Base-by-base conservation (phyloP, 1,140 invertebrate species). In the Helicoverpa zea region DNA sequence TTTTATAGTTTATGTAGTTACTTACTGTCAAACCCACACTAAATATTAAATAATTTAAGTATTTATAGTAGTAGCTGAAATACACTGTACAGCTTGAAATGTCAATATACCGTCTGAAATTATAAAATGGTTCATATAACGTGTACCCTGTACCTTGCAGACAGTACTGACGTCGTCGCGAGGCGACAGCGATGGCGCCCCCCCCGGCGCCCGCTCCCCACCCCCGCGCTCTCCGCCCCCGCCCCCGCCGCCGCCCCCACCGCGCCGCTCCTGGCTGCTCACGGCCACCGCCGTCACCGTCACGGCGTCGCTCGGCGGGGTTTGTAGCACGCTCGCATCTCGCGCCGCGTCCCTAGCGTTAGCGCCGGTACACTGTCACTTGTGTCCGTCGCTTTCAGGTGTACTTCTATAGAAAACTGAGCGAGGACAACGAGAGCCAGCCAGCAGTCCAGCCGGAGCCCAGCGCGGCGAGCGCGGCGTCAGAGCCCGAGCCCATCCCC, bases 201-300 rank as follows among this genome's bases (percentile, higher is more conserved):
- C 52, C 1, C 52, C 78, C 23, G 23, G 51, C 77, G 73, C 66
- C 59, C 63, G 52, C 29, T 81, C 81, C 49, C 68, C 75, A 29
- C 43, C 75, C 52, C 77, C 79, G 76, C 79, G 49, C 29, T 54
- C 79, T 81, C 81, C 82, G 86, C 66, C 79, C 74, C 75, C 80
- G 82, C 59, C 82, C 74, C 58, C 49, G 52, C 30, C 13, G 74
- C 75, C 51, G 79, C 61, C 16, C 2, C 59, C 30, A 51, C 81
- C 68, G 66, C 87, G 79, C 29, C 82, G 75, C 63, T 78, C 84
- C 74, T 81, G 77, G 81, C 79, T n/a, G 70, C 74, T 14, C 58
- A 79, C 83, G 70, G 74, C 68, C 82, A 81, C 49, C 80, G 76
- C 79, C 86, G 54, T 49, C 84, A 64, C 81, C 49, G 2, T 56